These are phyloP conservation scores for Scolopax mira DNA, from an alignment of 2,113 vertebrate species.

Conservation along the genomic window DNA sequence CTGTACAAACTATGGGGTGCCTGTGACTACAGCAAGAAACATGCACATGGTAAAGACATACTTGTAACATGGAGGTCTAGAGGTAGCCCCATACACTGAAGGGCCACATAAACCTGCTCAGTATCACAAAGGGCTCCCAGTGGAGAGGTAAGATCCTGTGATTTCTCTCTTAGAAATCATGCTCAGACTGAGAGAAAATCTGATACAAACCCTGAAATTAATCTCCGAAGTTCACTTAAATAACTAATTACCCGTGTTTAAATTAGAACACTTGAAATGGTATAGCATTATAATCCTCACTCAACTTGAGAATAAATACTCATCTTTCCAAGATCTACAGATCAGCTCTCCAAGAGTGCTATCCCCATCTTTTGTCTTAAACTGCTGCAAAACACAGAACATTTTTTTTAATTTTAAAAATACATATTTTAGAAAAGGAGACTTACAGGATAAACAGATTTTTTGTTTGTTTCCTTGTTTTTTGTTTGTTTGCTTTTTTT, in stretches of 20 bases:
- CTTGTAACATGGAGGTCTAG: background rate
- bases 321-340: background rate
- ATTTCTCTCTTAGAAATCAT: background rate
- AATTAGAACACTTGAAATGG: background rate
- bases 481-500: background rate
- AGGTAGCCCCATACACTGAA: background rate
- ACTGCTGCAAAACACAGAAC: background rate
- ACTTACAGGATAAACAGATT: background rate
- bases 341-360: background rate
- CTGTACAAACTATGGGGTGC: background rate
- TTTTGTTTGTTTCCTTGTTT: background rate
- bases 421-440: background rate
- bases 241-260: background rate
- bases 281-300: background rate
- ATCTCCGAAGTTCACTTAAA: constrained; percentile 2
- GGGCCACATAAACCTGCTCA: background rate
- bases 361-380: background rate
- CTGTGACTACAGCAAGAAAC: background rate
- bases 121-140: background rate
- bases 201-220: background rate
- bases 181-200: background rate
- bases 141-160: background rate
- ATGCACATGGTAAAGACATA: background rate
- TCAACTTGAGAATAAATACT: background rate
- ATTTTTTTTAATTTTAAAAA: too few relatives aligned